These are phyloP conservation scores for Halocaridina rubra DNA, from an alignment of 2,888 invertebrate genomes.

Conservation along the genomic window DNA sequence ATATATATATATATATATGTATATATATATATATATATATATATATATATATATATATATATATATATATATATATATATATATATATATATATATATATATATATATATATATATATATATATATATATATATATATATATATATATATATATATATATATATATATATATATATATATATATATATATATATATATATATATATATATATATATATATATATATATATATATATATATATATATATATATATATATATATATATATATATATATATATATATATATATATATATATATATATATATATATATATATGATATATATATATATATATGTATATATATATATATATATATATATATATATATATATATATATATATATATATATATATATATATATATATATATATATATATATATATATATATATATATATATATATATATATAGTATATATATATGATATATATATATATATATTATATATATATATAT, in stretches of 20 bases:
- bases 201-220: background rate
- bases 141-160: background rate
- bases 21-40: background rate
- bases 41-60: background rate
- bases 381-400: too few species aligned
- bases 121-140: background rate
- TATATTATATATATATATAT: too few species aligned
- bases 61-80: background rate
- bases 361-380: too few species aligned
- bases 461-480: too few species aligned
- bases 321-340: background rate
- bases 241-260: background rate
- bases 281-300: background rate
- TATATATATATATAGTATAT: too few species aligned
- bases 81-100: background rate
- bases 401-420: too few species aligned
- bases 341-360: background rate
- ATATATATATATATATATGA: background rate
- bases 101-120: background rate
- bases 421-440: too few species aligned
- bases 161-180: background rate
- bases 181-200: background rate
- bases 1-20: background rate
- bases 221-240: background rate
- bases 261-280: constrained; percentile 14